Evolutionary conservation across 2,797 vertebrate species (phyloP), one percentile per base, ranked within the genome.

Genomic region (Valencia hispanica): DNA sequence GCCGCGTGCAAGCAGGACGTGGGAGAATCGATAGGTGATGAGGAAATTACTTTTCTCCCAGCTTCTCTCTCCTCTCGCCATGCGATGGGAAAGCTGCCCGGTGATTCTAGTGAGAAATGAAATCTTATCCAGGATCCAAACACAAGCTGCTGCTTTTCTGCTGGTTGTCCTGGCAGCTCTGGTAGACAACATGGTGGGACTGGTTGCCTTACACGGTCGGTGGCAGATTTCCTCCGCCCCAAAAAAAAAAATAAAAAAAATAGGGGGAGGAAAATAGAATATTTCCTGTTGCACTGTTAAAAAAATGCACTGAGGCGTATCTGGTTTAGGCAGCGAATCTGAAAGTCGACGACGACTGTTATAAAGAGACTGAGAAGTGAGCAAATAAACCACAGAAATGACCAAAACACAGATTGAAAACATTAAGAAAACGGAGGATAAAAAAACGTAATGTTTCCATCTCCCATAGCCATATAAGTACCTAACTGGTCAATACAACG

Each of bases 51-150:
- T 80, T 85, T 85, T 80, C 73, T 73, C 75, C 48, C 75, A 41
- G 79, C 32, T 30, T 68, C 36, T 63, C 36, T 63, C 80, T 47
- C 68, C 71, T 80, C n/a, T 63, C 51, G 32, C 39, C 41, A 14
- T 43, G 74, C 48, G 69, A 17, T 47, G 73, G 48, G 69, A 87
- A 76, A 72, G 78, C 70, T 82, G 81, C 87, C 85, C 82, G 22
- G 75, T 75, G 86, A 36, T 81, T 90, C 81, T 83, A 82, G 89
- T 91, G 84, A 74, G 82, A 89, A 90, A 88, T 85, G 79, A 91
- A 86, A 25, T 27, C 1, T 4, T 5, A 27, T 55, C 27, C n/a
- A 27, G 5, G 53, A 55, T 18, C 27, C 55, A 59, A 30, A 32
- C 55, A 59, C 15, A 59, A 59, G 15, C 15, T 8, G n/a, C 30